These are phyloP conservation scores for Atlantisia rogersi DNA, from an alignment of 2,113 vertebrate species.

Conservation along the genomic window DNA sequence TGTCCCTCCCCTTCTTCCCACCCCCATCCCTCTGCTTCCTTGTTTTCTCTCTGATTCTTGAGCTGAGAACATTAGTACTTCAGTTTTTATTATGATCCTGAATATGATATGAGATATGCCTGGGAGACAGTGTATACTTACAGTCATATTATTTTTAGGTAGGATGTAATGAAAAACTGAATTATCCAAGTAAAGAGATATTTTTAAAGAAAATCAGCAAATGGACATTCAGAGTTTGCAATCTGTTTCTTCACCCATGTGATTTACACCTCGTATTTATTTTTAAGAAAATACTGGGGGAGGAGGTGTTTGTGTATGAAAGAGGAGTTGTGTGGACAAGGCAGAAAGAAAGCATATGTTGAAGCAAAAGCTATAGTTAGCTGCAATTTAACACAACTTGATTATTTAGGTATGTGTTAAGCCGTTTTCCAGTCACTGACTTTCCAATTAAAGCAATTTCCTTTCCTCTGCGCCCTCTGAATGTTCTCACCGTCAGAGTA, in stretches of 20 bases:
- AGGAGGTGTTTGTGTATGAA: not conserved
- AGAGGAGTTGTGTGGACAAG: not conserved
- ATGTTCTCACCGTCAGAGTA: constrained; percentile 20
- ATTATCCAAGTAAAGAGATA: not conserved
- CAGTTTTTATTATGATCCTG: not conserved
- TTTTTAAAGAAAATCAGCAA: not conserved
- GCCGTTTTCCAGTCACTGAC: constrained; percentile 57
- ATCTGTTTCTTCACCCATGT: not conserved
- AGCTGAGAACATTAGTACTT: not conserved
- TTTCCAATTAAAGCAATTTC: constrained; percentile 66
- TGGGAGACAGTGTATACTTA: not conserved
- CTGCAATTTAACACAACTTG: constrained; percentile 8
- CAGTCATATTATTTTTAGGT: not conserved
- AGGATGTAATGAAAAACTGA: not conserved
- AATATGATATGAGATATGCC: not conserved
- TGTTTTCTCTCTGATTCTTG: not conserved
- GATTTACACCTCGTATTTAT: not conserved
- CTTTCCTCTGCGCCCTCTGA: constrained; percentile 25
- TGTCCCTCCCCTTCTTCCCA: not conserved
- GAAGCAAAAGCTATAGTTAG: constrained; percentile 28
- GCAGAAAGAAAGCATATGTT: constrained; percentile 31
- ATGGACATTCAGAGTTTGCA: constrained; percentile 1
- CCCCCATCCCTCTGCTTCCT: not conserved
- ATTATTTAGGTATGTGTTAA: constrained; percentile 44
- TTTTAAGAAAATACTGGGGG: not conserved